Base-by-base conservation (phyloP, 2,797 vertebrate species). In the Gambusia yucatana region DNA sequence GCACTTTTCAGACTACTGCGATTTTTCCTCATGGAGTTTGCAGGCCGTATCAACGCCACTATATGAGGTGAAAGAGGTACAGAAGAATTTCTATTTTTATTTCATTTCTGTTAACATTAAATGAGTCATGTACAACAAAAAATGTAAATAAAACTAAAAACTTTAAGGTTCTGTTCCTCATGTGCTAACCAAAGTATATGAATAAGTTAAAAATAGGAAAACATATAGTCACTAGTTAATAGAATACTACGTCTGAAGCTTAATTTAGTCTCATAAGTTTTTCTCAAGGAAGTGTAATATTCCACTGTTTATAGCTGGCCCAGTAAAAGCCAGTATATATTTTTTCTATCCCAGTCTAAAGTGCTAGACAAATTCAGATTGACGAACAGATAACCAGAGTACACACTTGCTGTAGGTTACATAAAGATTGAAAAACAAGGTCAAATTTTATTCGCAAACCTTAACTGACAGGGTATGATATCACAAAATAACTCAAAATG, bases 251-350 rank as follows among this genome's bases (percentile, higher is more conserved):
- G 41, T 43, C 47, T 28, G 14, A 57, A 43, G 28, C 22, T 22
- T 63, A 83, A 41, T 5, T 76, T 41, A 76, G 70, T 77, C 84
- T 65, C 52, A 73, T 80, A 73, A 77, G 25, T 69, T 71, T 82
- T 63, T 65, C 78, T 91, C 85, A 85, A 82, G 73, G 13, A 78
- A 61, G 57, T 67, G 69, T 57, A 75, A 84, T 72, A 79, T 76
- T 76, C 81, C 25, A 81, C 6, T 63, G 30, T 79, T 73, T 75
- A 70, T 75, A 75, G 17, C 61, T 28, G 67, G 73, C 78, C 75
- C 46, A 55, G 11, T 11, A 59, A 25, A 73, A 78, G 72, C 30
- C 22, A 65, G 30, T 74, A 4, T 20, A 73, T 44, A 1, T 44
- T 70, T 52, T 84, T 20, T 50, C 48, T 61, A 17, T 72, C 50